These are phyloP conservation scores for Paragorgia papillata DNA, from an alignment of 92 coral and sea anemone genomes.

Conservation along the genomic window DNA sequence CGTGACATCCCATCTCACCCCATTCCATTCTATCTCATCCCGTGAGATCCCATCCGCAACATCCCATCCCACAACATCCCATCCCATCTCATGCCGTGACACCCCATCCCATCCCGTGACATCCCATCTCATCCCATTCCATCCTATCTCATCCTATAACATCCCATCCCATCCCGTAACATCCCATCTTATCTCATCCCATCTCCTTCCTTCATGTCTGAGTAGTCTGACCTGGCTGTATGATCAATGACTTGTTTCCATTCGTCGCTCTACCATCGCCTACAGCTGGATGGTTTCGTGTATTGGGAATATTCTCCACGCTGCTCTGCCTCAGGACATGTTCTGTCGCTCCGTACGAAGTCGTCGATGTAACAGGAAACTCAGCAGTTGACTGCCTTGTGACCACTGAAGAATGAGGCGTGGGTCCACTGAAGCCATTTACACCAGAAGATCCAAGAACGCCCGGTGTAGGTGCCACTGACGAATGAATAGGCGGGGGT, in stretches of 20 bases:
- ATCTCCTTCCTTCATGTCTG: background rate
- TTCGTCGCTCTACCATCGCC: background rate
- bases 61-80: no score
- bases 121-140: background rate
- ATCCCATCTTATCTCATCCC: background rate
- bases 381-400: slow-evolving; percentile 11
- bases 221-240: background rate
- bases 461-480: no score
- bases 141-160: background rate
- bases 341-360: slow-evolving; percentile 9
- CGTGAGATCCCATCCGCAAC: no score
- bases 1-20: background rate
- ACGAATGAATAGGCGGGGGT: no score
- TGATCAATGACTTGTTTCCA: background rate
- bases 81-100: no score
- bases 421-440: no score
- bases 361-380: background rate
- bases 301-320: background rate
- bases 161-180: background rate
- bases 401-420: background rate
- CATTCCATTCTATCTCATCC: background rate
- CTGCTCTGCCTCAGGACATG: background rate
- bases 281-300: slow-evolving; percentile 1
- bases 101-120: background rate
- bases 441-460: no score